A percentile compares a stretch with the other conserved stretches of the same genome.
Conservation (phyloP, 2,797 vertebrate genomes). For the Gouania willdenowi region DNA sequence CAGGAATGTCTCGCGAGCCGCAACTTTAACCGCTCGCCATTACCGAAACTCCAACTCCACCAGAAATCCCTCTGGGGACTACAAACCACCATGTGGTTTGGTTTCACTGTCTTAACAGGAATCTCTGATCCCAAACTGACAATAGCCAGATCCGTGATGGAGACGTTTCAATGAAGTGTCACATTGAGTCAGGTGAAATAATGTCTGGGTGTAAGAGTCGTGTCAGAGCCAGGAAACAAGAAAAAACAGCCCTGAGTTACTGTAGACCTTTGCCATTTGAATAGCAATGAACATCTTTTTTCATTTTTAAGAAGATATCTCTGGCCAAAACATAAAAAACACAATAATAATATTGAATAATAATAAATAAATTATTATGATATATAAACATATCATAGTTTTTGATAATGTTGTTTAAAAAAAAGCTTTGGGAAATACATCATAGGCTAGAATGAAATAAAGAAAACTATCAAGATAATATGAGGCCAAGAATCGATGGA, state of each 20-base stretch:
- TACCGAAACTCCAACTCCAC: conserved; percentile 40
- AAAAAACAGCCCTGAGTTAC: not conserved
- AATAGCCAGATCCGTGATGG: conserved; percentile 47
- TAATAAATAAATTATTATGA: no score
- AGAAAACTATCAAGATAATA: no score
- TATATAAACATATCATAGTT: no score
- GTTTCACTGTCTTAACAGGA: conserved; percentile 50
- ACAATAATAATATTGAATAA: no score
- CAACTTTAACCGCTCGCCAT: conserved; percentile 43
- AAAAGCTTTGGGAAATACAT: no score
- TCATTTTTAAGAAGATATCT: no score
- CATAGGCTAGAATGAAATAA: no score
- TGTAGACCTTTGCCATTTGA: no score
- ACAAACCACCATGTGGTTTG: conserved; percentile 44
- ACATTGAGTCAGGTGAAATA: conserved; percentile 38
- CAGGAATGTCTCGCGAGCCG: conserved; percentile 42
- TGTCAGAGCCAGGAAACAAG: conserved; percentile 11
- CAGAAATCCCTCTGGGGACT: conserved; percentile 41
- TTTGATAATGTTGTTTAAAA: no score
- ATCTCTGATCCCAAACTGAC: conserved; percentile 39
- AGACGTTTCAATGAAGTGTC: conserved; percentile 45
- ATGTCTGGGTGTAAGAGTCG: conserved; percentile 24
- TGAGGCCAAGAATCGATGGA: no score
- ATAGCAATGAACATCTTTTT: not conserved
- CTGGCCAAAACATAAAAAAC: no score